Conservation (phyloP, 2,888 invertebrate species). For the Geotrupes spiniger region DNA sequence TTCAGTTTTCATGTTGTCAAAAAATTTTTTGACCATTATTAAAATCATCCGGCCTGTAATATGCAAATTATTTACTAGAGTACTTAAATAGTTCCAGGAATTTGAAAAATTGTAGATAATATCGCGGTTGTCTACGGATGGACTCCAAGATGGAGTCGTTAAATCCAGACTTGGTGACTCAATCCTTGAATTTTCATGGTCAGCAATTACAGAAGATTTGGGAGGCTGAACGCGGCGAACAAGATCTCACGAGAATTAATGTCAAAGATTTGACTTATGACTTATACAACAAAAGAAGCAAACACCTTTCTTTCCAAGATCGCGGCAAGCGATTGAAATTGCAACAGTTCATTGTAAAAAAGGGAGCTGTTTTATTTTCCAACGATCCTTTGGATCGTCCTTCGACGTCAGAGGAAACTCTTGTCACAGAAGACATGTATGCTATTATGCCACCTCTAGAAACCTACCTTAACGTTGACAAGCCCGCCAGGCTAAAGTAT, state of each 20-base stretch:
- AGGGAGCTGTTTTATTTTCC: slow-evolving; percentile 75
- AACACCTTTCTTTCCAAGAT: slow-evolving; percentile 79
- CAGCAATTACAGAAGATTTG: slow-evolving; percentile 84
- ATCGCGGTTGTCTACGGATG: slow-evolving; percentile 7
- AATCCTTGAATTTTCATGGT: slow-evolving; percentile 80
- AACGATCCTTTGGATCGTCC: slow-evolving; percentile 53
- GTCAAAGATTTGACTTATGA: slow-evolving; percentile 67
- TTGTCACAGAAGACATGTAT: slow-evolving; percentile 62
- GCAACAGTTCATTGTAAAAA: slow-evolving; percentile 84
- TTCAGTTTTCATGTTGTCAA: not conserved
- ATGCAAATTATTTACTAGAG: slow-evolving; percentile 6
- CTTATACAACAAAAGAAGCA: slow-evolving; percentile 75
- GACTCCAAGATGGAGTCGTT: slow-evolving; percentile 51
- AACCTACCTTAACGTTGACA: slow-evolving; percentile 77
- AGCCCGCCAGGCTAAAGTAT: slow-evolving; percentile 71
- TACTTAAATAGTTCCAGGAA: slow-evolving; percentile 19
- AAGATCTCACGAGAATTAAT: slow-evolving; percentile 63
- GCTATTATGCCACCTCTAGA: slow-evolving; percentile 86
- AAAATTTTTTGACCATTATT: not conserved
- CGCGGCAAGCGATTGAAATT: slow-evolving; percentile 78
- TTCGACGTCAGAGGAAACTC: slow-evolving; percentile 53
- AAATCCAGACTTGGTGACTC: slow-evolving; percentile 61
- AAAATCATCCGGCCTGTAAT: not conserved
- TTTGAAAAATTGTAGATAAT: slow-evolving; percentile 12
- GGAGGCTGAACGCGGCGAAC: slow-evolving; percentile 80